A percentile compares a stretch with the other conserved stretches of the same genome.
These are phyloP conservation scores for Meandrusa payeni DNA, from an alignment of 2,888 invertebrate species.

Conservation along the genomic window DNA sequence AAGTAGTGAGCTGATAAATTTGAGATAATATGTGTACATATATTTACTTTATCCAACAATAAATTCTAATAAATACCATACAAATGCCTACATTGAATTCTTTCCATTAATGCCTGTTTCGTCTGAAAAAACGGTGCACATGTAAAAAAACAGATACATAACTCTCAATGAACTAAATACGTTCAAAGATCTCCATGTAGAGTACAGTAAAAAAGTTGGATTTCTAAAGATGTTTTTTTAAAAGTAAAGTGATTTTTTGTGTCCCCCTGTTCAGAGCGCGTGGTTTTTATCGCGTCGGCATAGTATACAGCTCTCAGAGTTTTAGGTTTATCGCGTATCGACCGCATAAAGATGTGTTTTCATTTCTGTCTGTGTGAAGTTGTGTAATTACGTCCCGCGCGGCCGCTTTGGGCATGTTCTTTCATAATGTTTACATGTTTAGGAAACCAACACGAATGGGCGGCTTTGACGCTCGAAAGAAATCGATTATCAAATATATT, in stretches of 20 bases:
- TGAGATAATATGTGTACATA: too few relatives aligned
- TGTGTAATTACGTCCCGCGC: slow-evolving; percentile 49
- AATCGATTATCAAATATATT: too few relatives aligned
- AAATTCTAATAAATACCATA: too few relatives aligned
- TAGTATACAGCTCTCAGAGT: slow-evolving; percentile 51
- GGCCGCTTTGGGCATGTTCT: slow-evolving; percentile 40
- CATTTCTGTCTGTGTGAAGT: slow-evolving; percentile 55
- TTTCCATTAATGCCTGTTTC: slow-evolving; percentile 1
- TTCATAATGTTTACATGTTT: slow-evolving; percentile 48
- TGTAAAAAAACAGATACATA: slow-evolving; percentile 9
- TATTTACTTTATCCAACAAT: too few relatives aligned
- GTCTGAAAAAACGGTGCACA: slow-evolving; percentile 7
- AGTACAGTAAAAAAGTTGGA: slow-evolving; percentile 9
- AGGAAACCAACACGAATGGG: slow-evolving; percentile 29
- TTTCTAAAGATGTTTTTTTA: slow-evolving; percentile 14
- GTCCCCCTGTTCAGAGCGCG: slow-evolving; percentile 11
- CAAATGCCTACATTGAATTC: too few relatives aligned
- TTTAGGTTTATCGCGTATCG: slow-evolving; percentile 61
- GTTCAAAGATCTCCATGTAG: slow-evolving; percentile 4
- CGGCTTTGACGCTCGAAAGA: slow-evolving; percentile 12
- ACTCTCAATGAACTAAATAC: slow-evolving; percentile 13
- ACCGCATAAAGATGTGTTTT: slow-evolving; percentile 61
- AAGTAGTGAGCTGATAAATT: too few relatives aligned
- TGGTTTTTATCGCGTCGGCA: slow-evolving; percentile 45
- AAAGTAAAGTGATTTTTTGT: slow-evolving; percentile 27